Evolutionary conservation across 2,888 invertebrate species (phyloP).

Genomic region (Meiosimyza decipiens): DNA sequence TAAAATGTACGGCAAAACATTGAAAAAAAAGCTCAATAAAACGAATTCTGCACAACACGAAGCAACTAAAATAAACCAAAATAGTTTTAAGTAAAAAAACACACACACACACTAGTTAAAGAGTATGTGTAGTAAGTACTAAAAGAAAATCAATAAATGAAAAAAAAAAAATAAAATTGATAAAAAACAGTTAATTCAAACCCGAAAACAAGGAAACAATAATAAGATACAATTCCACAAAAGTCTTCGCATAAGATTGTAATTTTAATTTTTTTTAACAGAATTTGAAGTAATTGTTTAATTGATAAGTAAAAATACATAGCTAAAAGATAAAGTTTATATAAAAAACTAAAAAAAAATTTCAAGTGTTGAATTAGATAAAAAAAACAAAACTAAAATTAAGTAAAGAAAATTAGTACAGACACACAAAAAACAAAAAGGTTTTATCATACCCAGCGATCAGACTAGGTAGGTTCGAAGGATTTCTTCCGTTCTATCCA

Average conservation of each 20-base stretch:
- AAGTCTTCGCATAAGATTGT: constrained; percentile 30
- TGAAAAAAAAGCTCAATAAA: neutral
- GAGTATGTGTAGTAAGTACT: neutral
- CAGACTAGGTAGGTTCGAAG: too few species aligned
- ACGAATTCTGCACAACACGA: constrained; percentile 25
- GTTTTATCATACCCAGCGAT: too few species aligned
- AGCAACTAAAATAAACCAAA: neutral
- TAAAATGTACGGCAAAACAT: neutral
- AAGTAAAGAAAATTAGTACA: neutral
- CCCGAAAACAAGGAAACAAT: neutral
- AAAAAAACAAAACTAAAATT: neutral
- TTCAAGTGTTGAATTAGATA: constrained; percentile 23
- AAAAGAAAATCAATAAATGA: constrained; percentile 2
- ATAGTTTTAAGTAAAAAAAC: neutral
- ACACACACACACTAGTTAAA: neutral
- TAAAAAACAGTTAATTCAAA: constrained; percentile 8
- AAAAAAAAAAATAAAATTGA: neutral
- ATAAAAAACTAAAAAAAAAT: neutral
- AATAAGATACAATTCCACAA: constrained; percentile 15
- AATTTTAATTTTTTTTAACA: constrained; percentile 27
- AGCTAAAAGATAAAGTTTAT: constrained; percentile 4
- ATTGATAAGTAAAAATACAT: neutral
- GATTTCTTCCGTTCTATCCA: too few species aligned
- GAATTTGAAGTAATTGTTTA: neutral
- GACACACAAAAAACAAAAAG: too few species aligned